Evolutionary conservation across 2,888 invertebrate species (phyloP), one percentile per base, ranked within the genome.

Genomic region (Coronaproctus castanopsis): DNA sequence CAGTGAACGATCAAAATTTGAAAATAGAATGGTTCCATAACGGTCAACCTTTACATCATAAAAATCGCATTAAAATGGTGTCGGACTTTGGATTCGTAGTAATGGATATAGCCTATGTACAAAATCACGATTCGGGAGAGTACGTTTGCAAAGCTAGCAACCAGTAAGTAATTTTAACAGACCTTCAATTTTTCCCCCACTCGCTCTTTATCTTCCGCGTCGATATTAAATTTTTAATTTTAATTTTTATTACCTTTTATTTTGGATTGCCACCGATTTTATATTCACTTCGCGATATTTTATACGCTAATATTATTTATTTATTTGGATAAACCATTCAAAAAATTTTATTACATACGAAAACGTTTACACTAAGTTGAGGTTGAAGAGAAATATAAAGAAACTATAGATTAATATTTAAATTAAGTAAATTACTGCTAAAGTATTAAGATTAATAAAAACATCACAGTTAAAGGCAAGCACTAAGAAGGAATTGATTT

Each of bases 1-100:
- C 96, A 2, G 87, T 92, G 5, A 91, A 91, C 63, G 96, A 96
- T 73, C 92, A 93, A 2, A 82, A 87, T 52, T 81, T 96, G 74
- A 85, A 86, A 70, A 89, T 93, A 22, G 95, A 96, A 75, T 97
- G 96, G 96, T 95, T 87, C 75, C 90, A 90, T 69, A 91, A 98
- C 70, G 92, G 90, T 3, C 79, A 87, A 68, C 87, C 90, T 1
- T 73, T 98, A 65, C 80, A 87, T 60, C 88, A 91, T 69, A 87
- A 89, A 2, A 87, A 86, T 21, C 80, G 95, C 64, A 90, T 92
- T 68, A 92, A 93, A 73, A 87, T 87, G 63, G 88, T 95, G 1
- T 89, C 89, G 54, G 95, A 95, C 71, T 95, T 95, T 69, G 95
- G 95, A 55, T 95, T 89, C 70, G 92, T 93, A 14, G 84, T 91